Base-by-base conservation (phyloP, 2,888 invertebrate genomes). In the Anaspis maculata region DNA sequence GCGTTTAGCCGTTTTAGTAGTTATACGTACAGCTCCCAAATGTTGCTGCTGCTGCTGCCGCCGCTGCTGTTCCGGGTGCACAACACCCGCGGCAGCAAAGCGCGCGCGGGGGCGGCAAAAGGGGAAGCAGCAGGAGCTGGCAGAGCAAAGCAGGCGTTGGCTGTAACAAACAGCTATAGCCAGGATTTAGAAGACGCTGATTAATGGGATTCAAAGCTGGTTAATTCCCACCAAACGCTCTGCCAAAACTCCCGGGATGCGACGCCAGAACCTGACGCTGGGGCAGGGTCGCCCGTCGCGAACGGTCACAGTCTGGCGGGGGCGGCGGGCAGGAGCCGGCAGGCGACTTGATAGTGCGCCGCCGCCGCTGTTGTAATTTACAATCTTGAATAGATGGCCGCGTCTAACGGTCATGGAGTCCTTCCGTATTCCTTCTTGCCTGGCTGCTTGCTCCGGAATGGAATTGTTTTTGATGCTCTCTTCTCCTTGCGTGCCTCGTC, bases 151-250 rank as follows among this genome's bases (percentile, higher is more conserved):
- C 46, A 46, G 40, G 52, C 49, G 48, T 49, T 44, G 44, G 46
- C 50, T 52, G 56, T 57, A 62, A 62, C 62, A 63, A 65, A 66
- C 64, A 64, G 61, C 63, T 58, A 64, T 63, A 62, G 59, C 61
- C 46, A 48, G 62, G 62, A 62, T 65, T 65, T 62, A 57, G 57
- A 52, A 69, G 74, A 74, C 75, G 74, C 74, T 76, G 76, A 76
- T 76, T 76, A 76, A 77, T 76, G 76, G 70, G 74, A 74, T 71
- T 74, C 74, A 73, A 74, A 77, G 75, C 76, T 65, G 66, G 66
- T 69, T 71, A 74, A 74, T 74, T 71, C 74, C 73, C 64, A 71
- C 70, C 67, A 71, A 73, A 74, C 73, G 69, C 71, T 69, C 65
- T 62, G 57, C 62, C 64, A 64, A 65, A 66, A 65, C 67, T 64